Base-by-base conservation (phyloP, 2,888 invertebrate species). In the Diogma glabrata region DNA sequence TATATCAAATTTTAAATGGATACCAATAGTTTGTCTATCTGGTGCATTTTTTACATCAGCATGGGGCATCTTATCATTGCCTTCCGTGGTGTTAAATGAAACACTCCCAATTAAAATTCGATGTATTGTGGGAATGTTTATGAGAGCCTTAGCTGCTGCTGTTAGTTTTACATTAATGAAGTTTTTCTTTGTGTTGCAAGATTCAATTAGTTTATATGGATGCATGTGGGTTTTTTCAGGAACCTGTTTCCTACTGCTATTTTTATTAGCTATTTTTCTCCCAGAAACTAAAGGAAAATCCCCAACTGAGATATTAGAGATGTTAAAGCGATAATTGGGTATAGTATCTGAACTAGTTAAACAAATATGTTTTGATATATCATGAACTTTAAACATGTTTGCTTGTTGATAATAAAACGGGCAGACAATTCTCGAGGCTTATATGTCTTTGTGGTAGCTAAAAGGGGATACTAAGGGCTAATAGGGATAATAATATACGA, bases 251-350 rank as follows among this genome's bases (percentile, higher is more conserved):
- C n/a, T 50, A n/a, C 65, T 64, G 3, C 59, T 61, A 1, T 26
- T 63, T 6, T 69, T 69, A 52, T 57, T 68, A 8, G 56, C 61
- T 9, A 33, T 61, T 0, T 63, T 61, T 53, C 51, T 70, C 12
- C 69, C 69, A 2, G 69, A 69, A 57, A 69, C 70, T 3, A 67
- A 64, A 52, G 69, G 69, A 4, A 66, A 64, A 53, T n/a, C n/a
- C n/a, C n/a, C n/a, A n/a, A n/a, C n/a, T n/a, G n/a, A n/a, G n/a
- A n/a, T n/a, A n/a, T n/a, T n/a, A n/a, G n/a, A n/a, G n/a, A n/a
- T n/a, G n/a, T n/a, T n/a, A n/a, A n/a, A n/a, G n/a, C n/a, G n/a
- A n/a, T n/a, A n/a, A n/a, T n/a, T n/a, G n/a, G n/a, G n/a, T n/a
- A n/a, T n/a, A n/a, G n/a, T n/a, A n/a, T n/a, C n/a, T n/a, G n/a